phyloP scores from a whole-genome alignment of 2,113 vertebrate genomes.

The Propithecus coquereli region DNA sequence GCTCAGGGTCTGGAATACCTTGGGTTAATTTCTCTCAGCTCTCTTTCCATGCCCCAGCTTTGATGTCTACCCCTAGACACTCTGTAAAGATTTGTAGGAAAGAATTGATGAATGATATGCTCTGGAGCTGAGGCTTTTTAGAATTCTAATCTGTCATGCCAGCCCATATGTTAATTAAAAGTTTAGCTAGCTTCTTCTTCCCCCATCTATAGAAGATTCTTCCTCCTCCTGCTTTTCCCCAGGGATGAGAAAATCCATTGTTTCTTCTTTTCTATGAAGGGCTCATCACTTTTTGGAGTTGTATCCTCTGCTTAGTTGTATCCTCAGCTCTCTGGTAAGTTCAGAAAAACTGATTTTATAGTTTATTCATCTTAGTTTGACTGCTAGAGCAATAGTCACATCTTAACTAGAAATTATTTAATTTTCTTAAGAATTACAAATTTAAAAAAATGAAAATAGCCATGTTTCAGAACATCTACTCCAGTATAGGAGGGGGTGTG shows the following conservation, averaged over 20 bases:
- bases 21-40: neutral
- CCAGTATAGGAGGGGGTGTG: neutral
- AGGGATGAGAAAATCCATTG: neutral
- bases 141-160: neutral
- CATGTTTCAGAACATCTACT: neutral
- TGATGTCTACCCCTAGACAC: neutral
- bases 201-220: neutral
- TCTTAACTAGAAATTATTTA: neutral
- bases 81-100: neutral
- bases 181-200: neutral
- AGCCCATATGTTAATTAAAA: neutral
- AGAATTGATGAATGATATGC: neutral
- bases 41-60: neutral
- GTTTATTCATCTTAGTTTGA: neutral
- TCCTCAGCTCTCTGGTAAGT: neutral
- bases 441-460: neutral
- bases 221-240: neutral
- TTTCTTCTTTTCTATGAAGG: neutral
- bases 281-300: neutral
- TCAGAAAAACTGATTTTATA: neutral
- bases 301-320: neutral
- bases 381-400: neutral
- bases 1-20: neutral
- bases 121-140: neutral
- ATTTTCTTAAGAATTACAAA: neutral